These are phyloP conservation scores for Brachyhypopomus gauderio DNA, from an alignment of 2,113 vertebrate genomes.

Conservation along the genomic window DNA sequence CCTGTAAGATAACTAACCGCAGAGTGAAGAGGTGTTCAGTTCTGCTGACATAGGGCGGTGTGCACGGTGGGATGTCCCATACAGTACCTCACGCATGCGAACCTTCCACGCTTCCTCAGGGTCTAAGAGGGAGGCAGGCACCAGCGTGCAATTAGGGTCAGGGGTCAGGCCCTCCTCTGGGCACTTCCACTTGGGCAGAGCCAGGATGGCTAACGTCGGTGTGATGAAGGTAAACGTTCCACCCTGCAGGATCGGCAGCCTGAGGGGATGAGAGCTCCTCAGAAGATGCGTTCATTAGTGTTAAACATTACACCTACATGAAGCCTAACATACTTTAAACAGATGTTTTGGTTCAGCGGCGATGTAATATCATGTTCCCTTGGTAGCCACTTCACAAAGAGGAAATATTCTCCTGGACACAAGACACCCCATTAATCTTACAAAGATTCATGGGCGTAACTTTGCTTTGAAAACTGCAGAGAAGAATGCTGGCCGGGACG, in stretches of 20 bases:
- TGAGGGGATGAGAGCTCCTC: constrained; percentile 44
- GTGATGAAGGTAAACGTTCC: constrained; percentile 80
- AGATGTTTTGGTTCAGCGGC: no score
- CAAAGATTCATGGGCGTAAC: no score
- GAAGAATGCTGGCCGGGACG: no score
- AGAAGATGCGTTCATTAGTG: not conserved
- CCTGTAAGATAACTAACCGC: no score
- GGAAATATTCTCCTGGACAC: no score
- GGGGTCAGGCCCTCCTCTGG: constrained; percentile 38
- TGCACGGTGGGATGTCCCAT: not conserved
- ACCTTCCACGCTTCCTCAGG: constrained; percentile 75
- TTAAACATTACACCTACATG: not conserved
- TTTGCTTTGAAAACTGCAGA: no score
- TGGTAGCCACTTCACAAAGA: no score
- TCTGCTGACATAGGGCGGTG: not conserved
- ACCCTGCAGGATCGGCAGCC: constrained; percentile 79
- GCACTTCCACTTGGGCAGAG: constrained; percentile 78
- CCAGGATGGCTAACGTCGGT: constrained; percentile 77
- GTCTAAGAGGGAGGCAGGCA: constrained; percentile 15
- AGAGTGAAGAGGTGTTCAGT: no score
- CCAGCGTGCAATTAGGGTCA: constrained; percentile 59
- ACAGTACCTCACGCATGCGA: constrained; percentile 74
- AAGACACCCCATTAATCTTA: no score
- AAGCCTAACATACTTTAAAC: no score
- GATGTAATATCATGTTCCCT: no score